Evolutionary conservation across 2,888 invertebrate species (phyloP).

Genomic region (Tenthredo livida): DNA sequence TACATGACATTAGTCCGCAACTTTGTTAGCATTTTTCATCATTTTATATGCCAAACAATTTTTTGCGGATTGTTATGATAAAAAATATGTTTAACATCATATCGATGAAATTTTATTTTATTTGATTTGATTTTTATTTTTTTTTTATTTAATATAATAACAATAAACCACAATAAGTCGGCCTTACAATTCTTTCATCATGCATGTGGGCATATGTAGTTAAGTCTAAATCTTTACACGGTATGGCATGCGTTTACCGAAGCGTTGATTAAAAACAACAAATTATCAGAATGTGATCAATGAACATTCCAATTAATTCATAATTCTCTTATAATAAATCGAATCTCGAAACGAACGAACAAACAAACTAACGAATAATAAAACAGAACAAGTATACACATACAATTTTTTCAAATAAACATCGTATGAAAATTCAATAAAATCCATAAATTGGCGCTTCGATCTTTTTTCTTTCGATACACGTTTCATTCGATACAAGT

Average conservation of each 20-base stretch:
- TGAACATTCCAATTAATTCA: neutral
- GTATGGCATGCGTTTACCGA: neutral
- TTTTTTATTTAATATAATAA: slow-evolving; percentile 4
- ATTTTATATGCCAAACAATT: no score
- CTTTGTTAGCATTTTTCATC: no score
- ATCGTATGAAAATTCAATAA: neutral
- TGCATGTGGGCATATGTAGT: neutral
- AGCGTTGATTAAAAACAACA: neutral
- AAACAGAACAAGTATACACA: neutral
- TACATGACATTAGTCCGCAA: no score
- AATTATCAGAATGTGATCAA: neutral
- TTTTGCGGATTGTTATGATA: no score
- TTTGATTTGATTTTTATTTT: neutral
- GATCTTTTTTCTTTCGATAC: neutral
- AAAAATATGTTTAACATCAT: neutral
- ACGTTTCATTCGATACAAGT: neutral
- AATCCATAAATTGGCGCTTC: neutral
- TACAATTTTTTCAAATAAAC: neutral
- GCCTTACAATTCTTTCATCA: slow-evolving; percentile 3
- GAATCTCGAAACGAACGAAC: neutral
- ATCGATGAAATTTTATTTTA: neutral
- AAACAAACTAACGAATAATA: neutral
- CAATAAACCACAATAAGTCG: slow-evolving; percentile 5
- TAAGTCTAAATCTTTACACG: neutral
- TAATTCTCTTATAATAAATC: neutral